Evolutionary conservation across 2,888 invertebrate genomes (phyloP).

Genomic region (Microctonus brassicae): DNA sequence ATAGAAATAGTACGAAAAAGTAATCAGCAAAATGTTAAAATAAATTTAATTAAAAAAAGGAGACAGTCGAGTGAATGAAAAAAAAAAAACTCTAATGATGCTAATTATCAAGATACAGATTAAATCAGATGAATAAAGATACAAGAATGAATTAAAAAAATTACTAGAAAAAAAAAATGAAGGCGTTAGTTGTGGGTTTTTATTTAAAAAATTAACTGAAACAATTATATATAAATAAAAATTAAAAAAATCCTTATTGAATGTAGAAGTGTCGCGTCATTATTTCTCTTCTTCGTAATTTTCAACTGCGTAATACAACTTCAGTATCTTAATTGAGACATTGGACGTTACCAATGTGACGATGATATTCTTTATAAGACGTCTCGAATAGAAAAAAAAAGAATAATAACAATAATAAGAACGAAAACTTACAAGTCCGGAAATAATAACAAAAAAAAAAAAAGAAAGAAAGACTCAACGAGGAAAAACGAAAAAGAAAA

Average conservation of each 20-base stretch:
- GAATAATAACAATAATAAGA: background rate
- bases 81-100: background rate
- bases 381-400: constrained; percentile 11
- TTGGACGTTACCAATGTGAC: constrained; percentile 4
- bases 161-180: background rate
- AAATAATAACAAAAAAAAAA: constrained; percentile 16
- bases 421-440: background rate
- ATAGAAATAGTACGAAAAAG: constrained; percentile 2
- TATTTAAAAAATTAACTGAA: background rate
- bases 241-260: background rate
- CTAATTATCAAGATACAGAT: background rate
- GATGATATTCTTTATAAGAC: background rate
- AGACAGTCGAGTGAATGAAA: constrained; percentile 22
- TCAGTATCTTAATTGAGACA: background rate
- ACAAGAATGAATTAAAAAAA: background rate
- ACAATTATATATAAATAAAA: constrained; percentile 12
- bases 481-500: background rate
- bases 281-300: constrained; percentile 29
- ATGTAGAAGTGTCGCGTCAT: constrained; percentile 23
- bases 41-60: constrained; percentile 19
- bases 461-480: constrained; percentile 8
- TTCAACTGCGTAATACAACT: background rate
- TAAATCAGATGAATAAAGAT: background rate
- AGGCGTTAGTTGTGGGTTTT: background rate
- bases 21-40: background rate